These are phyloP conservation scores for Gallinago solitaria DNA, from an alignment of 2,797 vertebrate species.

Conservation along the genomic window DNA sequence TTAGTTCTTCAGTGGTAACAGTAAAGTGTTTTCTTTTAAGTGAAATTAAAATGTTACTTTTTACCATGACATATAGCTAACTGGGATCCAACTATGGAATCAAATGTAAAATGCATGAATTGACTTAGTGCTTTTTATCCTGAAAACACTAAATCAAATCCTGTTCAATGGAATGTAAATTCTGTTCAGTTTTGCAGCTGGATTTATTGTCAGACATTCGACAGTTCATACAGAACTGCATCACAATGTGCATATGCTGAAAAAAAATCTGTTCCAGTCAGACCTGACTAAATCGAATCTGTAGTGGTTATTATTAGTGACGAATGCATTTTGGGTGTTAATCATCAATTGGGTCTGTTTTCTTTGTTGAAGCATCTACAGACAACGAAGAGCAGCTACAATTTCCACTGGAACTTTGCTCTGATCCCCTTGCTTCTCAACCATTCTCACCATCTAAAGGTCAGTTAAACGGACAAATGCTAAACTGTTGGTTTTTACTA, in stretches of 20 bases:
- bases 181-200: background rate
- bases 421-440: conserved; percentile 83
- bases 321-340: background rate
- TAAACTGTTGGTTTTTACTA: background rate
- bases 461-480: conserved; percentile 56
- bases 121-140: background rate
- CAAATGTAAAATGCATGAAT: background rate
- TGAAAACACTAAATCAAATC: background rate
- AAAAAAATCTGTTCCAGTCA: background rate
- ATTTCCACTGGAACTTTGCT: conserved; percentile 91
- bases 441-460: conserved; percentile 85
- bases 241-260: background rate
- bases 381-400: conserved; percentile 96
- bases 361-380: conserved; percentile 76
- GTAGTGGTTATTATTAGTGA: background rate
- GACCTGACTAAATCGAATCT: background rate
- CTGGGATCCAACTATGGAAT: background rate
- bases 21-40: background rate
- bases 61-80: background rate
- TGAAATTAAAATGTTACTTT: background rate
- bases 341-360: background rate
- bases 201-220: background rate
- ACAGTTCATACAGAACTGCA: background rate
- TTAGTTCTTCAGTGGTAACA: background rate
- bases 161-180: background rate